These are phyloP conservation scores for Drosophila repleta DNA, from an alignment of 1,140 invertebrate genomes.

Conservation along the genomic window DNA sequence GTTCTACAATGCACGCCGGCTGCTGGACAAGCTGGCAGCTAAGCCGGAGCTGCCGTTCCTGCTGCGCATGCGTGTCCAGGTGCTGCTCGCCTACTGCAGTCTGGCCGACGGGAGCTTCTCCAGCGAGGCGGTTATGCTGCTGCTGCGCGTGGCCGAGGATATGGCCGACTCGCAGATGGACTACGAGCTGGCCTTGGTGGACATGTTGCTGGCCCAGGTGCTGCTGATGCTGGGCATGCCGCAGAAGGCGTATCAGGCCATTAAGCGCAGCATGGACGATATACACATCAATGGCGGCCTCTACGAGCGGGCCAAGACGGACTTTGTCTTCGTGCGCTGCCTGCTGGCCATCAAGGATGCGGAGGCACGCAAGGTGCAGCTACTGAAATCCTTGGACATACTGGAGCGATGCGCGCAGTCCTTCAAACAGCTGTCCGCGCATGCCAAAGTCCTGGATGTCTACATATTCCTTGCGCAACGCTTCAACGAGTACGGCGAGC, in stretches of 20 bases:
- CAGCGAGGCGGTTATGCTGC: constrained; percentile 86
- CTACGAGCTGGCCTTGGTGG: constrained; percentile 89
- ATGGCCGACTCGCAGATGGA: constrained; percentile 90
- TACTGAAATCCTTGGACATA: constrained; percentile 87
- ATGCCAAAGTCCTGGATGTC: constrained; percentile 89
- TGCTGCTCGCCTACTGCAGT: constrained; percentile 88
- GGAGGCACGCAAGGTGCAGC: constrained; percentile 85
- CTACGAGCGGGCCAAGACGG: constrained; percentile 89
- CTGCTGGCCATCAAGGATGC: constrained; percentile 86
- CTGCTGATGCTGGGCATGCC: constrained; percentile 90
- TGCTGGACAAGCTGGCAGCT: constrained; percentile 86
- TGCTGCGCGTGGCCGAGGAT: constrained; percentile 89
- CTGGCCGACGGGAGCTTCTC: constrained; percentile 84
- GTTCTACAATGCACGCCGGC: constrained; percentile 86
- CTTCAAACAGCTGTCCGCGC: constrained; percentile 90
- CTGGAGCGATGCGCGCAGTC: constrained; percentile 88
- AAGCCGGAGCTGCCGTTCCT: constrained; percentile 86
- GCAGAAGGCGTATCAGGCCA: constrained; percentile 88
- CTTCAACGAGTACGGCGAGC: constrained; percentile 88
- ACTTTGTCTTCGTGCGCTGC: constrained; percentile 87
- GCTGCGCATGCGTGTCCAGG: constrained; percentile 87
- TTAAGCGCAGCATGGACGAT: constrained; percentile 88
- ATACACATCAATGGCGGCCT: constrained; percentile 92
- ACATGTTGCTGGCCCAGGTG: constrained; percentile 90
- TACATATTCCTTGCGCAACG: constrained; percentile 86